Conservation (phyloP, 2,113 vertebrate genomes). For the Alethe castanea region DNA sequence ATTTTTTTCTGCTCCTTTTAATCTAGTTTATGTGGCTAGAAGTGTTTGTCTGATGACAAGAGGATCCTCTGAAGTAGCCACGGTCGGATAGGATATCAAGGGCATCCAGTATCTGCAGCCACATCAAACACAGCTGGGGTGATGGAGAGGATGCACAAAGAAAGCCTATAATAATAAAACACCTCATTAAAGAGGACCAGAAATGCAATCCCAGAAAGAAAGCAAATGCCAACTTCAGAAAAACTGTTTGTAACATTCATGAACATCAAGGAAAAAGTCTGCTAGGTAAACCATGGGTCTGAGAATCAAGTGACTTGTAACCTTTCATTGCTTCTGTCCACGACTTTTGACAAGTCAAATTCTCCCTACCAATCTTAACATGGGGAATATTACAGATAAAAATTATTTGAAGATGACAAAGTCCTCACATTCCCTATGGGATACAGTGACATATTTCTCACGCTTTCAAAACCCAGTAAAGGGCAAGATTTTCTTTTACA, state of each 20-base stretch:
- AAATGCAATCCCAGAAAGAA: neutral
- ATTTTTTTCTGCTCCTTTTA: neutral
- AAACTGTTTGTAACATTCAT: neutral
- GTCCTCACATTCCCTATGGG: neutral
- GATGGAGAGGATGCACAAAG: neutral
- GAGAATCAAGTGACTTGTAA: neutral
- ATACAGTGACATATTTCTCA: neutral
- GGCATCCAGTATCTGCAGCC: neutral
- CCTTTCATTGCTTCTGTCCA: neutral
- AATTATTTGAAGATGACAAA: neutral
- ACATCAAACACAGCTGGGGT: slow-evolving; percentile 8
- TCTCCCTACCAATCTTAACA: neutral
- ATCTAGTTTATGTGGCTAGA: neutral
- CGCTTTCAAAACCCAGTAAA: neutral
- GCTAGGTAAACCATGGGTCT: neutral
- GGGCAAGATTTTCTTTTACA: neutral
- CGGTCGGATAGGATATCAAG: neutral
- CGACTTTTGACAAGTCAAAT: neutral
- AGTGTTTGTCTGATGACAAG: slow-evolving; percentile 2
- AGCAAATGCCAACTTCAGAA: neutral
- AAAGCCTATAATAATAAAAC: slow-evolving; percentile 31
- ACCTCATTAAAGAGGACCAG: slow-evolving; percentile 28
- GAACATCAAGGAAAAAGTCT: neutral
- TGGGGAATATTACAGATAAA: neutral
- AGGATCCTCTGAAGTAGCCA: slow-evolving; percentile 25